phyloP scores from a whole-genome alignment of 2,888 invertebrate genomes.

The Ennomos fuscantarius region DNA sequence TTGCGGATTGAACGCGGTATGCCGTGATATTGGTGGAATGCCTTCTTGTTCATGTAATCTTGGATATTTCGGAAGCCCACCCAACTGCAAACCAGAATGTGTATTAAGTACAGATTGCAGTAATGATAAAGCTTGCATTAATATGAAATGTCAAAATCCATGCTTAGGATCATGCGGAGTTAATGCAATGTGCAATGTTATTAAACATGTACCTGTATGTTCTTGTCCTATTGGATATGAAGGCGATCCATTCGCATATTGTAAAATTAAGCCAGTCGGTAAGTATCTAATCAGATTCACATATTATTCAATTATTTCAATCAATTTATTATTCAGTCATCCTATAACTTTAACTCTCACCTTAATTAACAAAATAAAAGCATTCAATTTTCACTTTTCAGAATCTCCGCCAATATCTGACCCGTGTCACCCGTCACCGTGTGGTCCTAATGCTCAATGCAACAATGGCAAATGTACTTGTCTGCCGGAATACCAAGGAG shows the following conservation, averaged over 20 bases:
- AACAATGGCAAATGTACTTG: slow-evolving; percentile 91
- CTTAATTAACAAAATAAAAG: background rate
- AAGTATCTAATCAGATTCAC: slow-evolving; percentile 31
- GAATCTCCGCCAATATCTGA: slow-evolving; percentile 76
- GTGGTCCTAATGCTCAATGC: slow-evolving; percentile 91
- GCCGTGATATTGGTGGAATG: slow-evolving; percentile 78
- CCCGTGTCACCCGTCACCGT: slow-evolving; percentile 91
- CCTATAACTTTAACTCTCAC: no score
- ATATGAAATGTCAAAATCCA: slow-evolving; percentile 91
- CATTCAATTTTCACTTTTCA: slow-evolving; percentile 45
- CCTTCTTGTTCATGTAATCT: slow-evolving; percentile 88
- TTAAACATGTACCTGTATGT: slow-evolving; percentile 91
- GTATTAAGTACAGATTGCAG: slow-evolving; percentile 90
- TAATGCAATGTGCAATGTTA: slow-evolving; percentile 89
- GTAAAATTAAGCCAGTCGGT: slow-evolving; percentile 83
- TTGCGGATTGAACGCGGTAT: slow-evolving; percentile 90
- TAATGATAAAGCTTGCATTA: slow-evolving; percentile 90
- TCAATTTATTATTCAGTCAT: no score
- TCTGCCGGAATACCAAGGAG: slow-evolving; percentile 90
- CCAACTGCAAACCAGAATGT: slow-evolving; percentile 91
- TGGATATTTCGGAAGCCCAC: slow-evolving; percentile 89
- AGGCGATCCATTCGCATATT: slow-evolving; percentile 91
- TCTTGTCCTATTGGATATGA: slow-evolving; percentile 86
- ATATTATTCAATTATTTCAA: background rate
- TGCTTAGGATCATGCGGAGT: slow-evolving; percentile 91